A percentile compares a stretch with the other conserved stretches of the same genome.
phyloP scores from a whole-genome alignment of 2,113 vertebrate genomes.

The Nesoenas mayeri region DNA sequence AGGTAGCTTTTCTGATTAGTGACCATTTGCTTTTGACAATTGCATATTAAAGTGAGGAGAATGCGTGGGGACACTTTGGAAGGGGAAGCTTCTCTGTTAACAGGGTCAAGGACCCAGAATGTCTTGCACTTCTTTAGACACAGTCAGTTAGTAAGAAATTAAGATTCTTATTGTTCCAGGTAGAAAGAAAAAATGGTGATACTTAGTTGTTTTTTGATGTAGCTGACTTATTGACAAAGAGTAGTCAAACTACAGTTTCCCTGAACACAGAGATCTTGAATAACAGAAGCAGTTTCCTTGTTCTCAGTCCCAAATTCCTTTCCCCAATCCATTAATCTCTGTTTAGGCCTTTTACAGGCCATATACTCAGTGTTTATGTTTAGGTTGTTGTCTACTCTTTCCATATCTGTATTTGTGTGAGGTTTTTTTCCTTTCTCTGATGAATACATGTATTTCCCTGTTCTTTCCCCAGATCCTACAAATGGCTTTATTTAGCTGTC shows the following conservation, averaged over 20 bases:
- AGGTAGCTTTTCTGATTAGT: background rate
- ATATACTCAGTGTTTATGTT: background rate
- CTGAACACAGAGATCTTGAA: background rate
- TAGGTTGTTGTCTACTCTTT: background rate
- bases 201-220: background rate
- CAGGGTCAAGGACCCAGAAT: background rate
- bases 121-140: background rate
- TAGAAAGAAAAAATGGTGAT: background rate
- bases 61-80: background rate
- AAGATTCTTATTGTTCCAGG: background rate
- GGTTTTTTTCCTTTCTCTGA: background rate
- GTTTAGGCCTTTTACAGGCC: background rate
- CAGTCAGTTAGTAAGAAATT: background rate
- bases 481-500: background rate
- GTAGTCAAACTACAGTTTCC: background rate
- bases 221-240: background rate
- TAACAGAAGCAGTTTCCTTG: background rate
- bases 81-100: background rate
- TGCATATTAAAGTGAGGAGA: background rate
- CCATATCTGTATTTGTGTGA: background rate
- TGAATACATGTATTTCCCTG: background rate
- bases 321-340: background rate
- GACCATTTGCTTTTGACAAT: constrained; percentile 7
- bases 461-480: background rate
- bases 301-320: background rate